Conservation (phyloP, 2,888 invertebrate species). For the Mythimna lalbum region DNA sequence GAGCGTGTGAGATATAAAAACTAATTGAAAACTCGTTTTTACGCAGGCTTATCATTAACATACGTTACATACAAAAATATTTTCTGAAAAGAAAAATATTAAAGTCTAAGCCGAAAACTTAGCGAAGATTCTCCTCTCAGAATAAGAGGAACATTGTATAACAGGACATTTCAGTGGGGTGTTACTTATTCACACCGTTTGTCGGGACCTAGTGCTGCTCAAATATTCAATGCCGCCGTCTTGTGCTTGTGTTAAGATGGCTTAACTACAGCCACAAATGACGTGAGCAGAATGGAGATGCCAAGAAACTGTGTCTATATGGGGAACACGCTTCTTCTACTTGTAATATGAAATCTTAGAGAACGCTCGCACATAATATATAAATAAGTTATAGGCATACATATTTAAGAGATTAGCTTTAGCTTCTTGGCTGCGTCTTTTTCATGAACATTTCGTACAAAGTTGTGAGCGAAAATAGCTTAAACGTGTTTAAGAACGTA, state of each 20-base stretch:
- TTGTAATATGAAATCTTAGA: conserved; percentile 3
- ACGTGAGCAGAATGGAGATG: conserved; percentile 46
- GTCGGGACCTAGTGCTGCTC: conserved; percentile 57
- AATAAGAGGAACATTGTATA: conserved; percentile 45
- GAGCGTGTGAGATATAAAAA: neutral
- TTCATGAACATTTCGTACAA: neutral
- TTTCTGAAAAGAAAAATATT: neutral
- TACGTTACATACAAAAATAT: too few species aligned
- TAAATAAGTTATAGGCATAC: conserved; percentile 16
- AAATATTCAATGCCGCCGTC: conserved; percentile 60
- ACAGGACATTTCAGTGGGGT: conserved; percentile 45
- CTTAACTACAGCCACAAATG: conserved; percentile 57
- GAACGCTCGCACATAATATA: conserved; percentile 3
- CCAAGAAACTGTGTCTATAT: conserved; percentile 30
- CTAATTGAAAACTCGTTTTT: neutral
- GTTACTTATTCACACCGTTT: conserved; percentile 61
- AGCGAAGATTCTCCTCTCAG: conserved; percentile 16
- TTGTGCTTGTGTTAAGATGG: conserved; percentile 57
- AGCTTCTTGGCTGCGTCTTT: neutral
- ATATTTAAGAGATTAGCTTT: conserved; percentile 4
- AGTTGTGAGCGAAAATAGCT: neutral
- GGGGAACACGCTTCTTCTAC: neutral
- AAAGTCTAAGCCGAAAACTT: conserved; percentile 7
- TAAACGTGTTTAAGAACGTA: neutral
- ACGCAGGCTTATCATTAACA: too few species aligned